Conservation (phyloP, 2,888 invertebrate species). For the Agrochola lota region DNA sequence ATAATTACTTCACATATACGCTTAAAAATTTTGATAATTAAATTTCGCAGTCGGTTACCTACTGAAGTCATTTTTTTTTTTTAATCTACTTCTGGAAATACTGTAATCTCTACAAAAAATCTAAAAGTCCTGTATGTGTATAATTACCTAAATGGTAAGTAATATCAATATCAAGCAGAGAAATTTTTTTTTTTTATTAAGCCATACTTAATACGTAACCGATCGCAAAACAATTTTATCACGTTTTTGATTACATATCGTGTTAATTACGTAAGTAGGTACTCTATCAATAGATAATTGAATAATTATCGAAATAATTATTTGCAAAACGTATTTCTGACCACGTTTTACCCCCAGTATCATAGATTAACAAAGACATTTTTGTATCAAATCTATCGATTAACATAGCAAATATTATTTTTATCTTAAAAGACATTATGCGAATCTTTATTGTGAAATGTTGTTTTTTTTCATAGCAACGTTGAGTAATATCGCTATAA, state of each 20-base stretch:
- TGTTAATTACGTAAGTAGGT: conserved; percentile 42
- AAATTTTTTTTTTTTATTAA: background rate
- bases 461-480: background rate
- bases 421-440: conserved; percentile 14
- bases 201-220: conserved; percentile 11
- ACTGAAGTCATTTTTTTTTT: background rate
- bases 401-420: conserved; percentile 9
- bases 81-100: background rate
- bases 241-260: conserved; percentile 44
- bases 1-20: background rate
- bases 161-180: background rate
- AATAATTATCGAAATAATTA: conserved; percentile 43
- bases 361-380: conserved; percentile 25
- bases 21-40: background rate
- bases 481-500: background rate
- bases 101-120: background rate
- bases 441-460: background rate
- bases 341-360: conserved; percentile 41
- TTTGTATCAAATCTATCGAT: conserved; percentile 19
- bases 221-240: conserved; percentile 51
- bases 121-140: background rate
- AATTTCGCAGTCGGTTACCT: background rate
- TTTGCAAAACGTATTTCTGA: conserved; percentile 22
- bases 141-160: background rate
- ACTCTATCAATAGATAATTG: conserved; percentile 54